Conservation (phyloP, 2,888 invertebrate species). For the Pollenia griseotomentosa region DNA sequence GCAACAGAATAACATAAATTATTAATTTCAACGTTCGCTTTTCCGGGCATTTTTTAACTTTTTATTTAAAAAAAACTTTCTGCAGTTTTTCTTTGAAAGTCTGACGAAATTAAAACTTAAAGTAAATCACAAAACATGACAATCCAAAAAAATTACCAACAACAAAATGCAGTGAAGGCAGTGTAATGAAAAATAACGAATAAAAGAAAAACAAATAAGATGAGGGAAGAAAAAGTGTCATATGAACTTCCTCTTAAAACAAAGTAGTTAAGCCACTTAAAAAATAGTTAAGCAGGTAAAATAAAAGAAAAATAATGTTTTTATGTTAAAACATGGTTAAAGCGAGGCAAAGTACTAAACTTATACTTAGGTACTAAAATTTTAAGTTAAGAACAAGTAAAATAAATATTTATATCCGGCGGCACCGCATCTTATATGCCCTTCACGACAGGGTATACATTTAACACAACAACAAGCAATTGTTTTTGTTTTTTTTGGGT, state of each 20-base stretch:
- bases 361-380: too few relatives aligned
- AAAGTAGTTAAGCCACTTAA: conserved; percentile 40
- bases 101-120: conserved; percentile 33
- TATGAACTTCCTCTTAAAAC: conserved; percentile 30
- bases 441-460: too few relatives aligned
- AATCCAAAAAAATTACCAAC: conserved; percentile 5
- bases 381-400: too few relatives aligned
- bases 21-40: conserved; percentile 8
- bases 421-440: too few relatives aligned
- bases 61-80: neutral
- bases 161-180: neutral
- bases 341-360: too few relatives aligned
- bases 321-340: too few relatives aligned
- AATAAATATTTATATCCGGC: too few relatives aligned
- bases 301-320: neutral
- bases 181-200: neutral
- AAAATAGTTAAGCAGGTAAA: neutral
- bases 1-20: conserved; percentile 7
- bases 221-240: conserved; percentile 8
- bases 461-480: too few relatives aligned
- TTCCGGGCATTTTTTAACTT: neutral
- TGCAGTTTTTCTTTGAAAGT: conserved; percentile 14
- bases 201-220: neutral
- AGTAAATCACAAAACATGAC: conserved; percentile 17
- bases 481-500: too few relatives aligned